Evolutionary conservation across 2,113 vertebrate species (phyloP), one percentile per base, ranked within the genome.

Genomic region (Carassius gibelio): DNA sequence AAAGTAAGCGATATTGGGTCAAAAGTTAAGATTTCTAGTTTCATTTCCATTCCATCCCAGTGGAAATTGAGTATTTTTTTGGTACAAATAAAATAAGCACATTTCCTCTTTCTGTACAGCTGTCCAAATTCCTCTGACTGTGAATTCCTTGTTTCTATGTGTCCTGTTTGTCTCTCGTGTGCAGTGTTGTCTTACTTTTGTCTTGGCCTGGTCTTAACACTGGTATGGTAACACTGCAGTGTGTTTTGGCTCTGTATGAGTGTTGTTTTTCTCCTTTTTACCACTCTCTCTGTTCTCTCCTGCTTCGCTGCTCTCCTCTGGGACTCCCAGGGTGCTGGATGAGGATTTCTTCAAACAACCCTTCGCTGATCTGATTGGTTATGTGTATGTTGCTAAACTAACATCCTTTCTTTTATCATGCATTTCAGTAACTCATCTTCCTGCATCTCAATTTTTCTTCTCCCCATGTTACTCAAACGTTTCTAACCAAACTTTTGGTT

Each of bases 271-370:
- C 90, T 93, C 88, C 90, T 93, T 96, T 95, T 95, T 97, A 94
- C 94, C 95, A 84, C 94, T 94, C 91, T 97, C 90, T 97, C 93
- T 97, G 91, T 96, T 96, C 93, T 95, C 95, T 95, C 94, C 94
- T 95, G 96, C 96, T 96, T 96, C 94, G 93, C 96, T 96, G 95
- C 95, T 95, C 93, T 90, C 94, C 95, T 94, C 92, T 92, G 92
- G 95, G 94, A 96, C 92, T 88, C 92, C 95, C 96, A 99, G 98
- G 95, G 97, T 99, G 92, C 96, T 97, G 97, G 98, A 99, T 92
- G 98, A 99, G 96, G 97, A 97, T 95, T 99, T 99, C 98, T 99
- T 97, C 97, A 99, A 97, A 95, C 98, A 99, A 95, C 98, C 97
- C 96, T 99, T 98, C 96, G 96, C 97, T 97, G 97, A 99, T 89